A percentile compares a stretch with the other conserved stretches of the same genome.
Evolutionary conservation across 2,797 vertebrate species (phyloP).

Genomic region (Podargus strigoides): DNA sequence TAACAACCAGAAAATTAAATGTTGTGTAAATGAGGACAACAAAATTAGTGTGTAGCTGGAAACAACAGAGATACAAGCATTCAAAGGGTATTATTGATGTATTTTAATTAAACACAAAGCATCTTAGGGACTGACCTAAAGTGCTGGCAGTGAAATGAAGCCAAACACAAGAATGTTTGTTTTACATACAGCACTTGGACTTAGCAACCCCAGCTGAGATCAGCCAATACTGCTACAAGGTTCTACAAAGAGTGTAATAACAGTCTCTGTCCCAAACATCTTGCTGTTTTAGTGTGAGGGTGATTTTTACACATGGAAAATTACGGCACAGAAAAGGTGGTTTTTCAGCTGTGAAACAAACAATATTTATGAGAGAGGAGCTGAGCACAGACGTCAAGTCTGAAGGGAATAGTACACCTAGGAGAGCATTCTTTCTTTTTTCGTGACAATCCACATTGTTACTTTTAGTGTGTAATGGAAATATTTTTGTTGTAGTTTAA

Average conservation of each 20-base stretch:
- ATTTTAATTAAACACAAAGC: slow-evolving; percentile 53
- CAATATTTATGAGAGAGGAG: neutral
- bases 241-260: neutral
- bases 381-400: neutral
- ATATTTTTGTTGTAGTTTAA: neutral
- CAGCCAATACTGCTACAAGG: neutral
- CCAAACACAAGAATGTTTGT: neutral
- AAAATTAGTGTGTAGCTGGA: neutral
- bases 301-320: neutral
- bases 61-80: slow-evolving; percentile 14
- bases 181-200: neutral
- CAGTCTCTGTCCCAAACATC: neutral
- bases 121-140: neutral
- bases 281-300: neutral
- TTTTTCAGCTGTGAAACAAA: neutral
- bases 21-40: neutral
- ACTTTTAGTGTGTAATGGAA: neutral
- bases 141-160: neutral
- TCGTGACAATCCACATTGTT: neutral
- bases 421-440: neutral
- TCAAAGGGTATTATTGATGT: slow-evolving; percentile 8
- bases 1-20: slow-evolving; percentile 47
- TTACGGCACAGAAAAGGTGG: neutral
- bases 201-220: neutral
- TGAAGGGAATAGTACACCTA: neutral